Base-by-base conservation (phyloP, 2,888 invertebrate species). In the Tethea ocularis region DNA sequence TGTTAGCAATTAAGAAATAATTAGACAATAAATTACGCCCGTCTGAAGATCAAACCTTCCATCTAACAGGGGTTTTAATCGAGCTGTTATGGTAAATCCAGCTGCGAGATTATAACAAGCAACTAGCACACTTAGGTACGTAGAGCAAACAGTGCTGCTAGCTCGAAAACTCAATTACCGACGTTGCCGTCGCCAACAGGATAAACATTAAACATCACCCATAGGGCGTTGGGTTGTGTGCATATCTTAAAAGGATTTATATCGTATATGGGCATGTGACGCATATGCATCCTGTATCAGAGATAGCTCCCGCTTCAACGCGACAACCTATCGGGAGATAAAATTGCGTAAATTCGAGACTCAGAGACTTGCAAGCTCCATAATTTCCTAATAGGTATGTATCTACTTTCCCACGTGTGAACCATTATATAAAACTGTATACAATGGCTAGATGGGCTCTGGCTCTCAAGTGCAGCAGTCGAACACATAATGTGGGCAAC, bases 121-220 rank as follows among this genome's bases (percentile, higher is more conserved):
- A 70, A 67, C 66, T 68, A 63, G 68, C 66, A 58, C 61, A 59
- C 69, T 68, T 70, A 70, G 71, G 64, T 72, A 72, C 71, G 67
- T 64, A 64, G 68, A 68, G 70, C 69, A 72, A 75, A 78, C 78
- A 75, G 68, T 68, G 66, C 66, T 67, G 69, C 68, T 71, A 74
- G 76, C 78, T 79, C 68, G 66, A 71, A 80, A 82, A 82, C 80
- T 80, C 80, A 82, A 83, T 83, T 83, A 81, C 74, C 66, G 68
- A 66, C 72, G 73, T 68, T 74, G 69, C 75, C 46, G 46, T 46
- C 10, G 20, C 17, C 46, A 20, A 46, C 46, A 20, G 46, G 72
- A 73, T 72, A 69, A 73, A 73, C 68, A 70, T 69, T 72, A 69
- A 73, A 73, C 68, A 70, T 69, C 68, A 71, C 66, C 64, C 63